Percentiles rank a stretch among this genome's conserved stretches.
These are phyloP conservation scores for Ladona fulva DNA, from an alignment of 1,140 invertebrate genomes.

Conservation along the genomic window DNA sequence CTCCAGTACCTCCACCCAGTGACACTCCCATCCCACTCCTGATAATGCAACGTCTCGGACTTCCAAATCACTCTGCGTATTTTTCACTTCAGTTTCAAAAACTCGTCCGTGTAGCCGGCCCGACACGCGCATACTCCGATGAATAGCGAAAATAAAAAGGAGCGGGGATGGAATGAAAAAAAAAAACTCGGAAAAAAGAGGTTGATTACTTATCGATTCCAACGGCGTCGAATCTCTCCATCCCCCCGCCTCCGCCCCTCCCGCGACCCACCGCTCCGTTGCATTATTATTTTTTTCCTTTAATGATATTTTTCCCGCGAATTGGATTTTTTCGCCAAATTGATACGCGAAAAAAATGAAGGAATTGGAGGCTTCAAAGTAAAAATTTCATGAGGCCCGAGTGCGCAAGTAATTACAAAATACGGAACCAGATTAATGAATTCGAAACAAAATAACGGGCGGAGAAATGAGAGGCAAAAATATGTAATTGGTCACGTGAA, in stretches of 20 bases:
- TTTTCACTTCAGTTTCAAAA: too few relatives aligned
- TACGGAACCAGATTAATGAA: neutral
- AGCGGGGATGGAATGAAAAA: neutral
- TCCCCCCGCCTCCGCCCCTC: neutral
- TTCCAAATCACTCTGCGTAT: too few relatives aligned
- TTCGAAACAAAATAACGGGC: neutral
- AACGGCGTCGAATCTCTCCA: neutral
- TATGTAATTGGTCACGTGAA: neutral
- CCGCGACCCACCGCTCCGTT: neutral
- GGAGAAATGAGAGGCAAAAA: neutral
- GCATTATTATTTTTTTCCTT: neutral
- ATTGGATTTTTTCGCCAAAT: slow-evolving; percentile 4
- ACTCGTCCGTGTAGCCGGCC: too few relatives aligned
- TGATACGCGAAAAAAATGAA: neutral
- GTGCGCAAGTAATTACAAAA: slow-evolving; percentile 6
- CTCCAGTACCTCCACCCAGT: too few relatives aligned
- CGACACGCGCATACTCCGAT: neutral
- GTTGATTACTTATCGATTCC: slow-evolving; percentile 9
- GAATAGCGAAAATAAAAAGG: neutral
- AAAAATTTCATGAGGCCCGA: neutral
- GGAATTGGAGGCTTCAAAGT: neutral
- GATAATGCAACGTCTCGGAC: too few relatives aligned
- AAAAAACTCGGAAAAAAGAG: neutral
- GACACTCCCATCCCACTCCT: too few relatives aligned
- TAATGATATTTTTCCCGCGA: slow-evolving; percentile 9